Base-by-base conservation (phyloP, 1,140 invertebrate genomes). In the Phortica variegata region DNA sequence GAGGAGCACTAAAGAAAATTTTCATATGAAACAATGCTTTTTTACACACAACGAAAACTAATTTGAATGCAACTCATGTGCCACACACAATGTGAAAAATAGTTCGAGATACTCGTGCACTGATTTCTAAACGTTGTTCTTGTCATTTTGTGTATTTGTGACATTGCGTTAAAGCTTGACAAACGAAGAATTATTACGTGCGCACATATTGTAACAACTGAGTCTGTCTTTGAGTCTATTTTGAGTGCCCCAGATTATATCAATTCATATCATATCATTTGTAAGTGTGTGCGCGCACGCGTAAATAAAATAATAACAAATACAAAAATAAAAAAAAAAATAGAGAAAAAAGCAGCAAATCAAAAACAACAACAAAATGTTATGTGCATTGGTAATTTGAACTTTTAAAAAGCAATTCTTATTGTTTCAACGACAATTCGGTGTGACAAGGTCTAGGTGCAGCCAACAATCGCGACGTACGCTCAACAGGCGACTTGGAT, bases 201-300 rank as follows among this genome's bases (percentile, higher is more conserved):
- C 43, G 17, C 17, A 40, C 36, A 40, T 37, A 18, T 46, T 54
- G n/a, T n/a, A n/a, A n/a, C n/a, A n/a, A n/a, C n/a, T n/a, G 23
- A 37, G 38, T 41, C 5, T 10, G 12, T 18, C 26, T 47, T 10
- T 16, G 19, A 15, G 18, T 56, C 45, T 38, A n/a, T 55, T 17
- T n/a, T 57, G 48, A 68, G 51, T 66, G 62, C 53, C 62, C 62
- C 56, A 66, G 60, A 68, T 66, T 65, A 63, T 57, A 47, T 51
- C 46, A 55, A 62, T 62, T 65, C 59, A 55, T 62, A 66, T 65
- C 62, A 32, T 29, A 39, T 52, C 49, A 54, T 59, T 63, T 56
- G 56, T 12, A 29, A 31, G 47, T 39, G 32, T 44, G 33, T 44
- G 55, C 18, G 45, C 38, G 32, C 44, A 31, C 43, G 55, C 18